phyloP scores from a whole-genome alignment of 1,140 invertebrate species.

The Riptortus pedestris region DNA sequence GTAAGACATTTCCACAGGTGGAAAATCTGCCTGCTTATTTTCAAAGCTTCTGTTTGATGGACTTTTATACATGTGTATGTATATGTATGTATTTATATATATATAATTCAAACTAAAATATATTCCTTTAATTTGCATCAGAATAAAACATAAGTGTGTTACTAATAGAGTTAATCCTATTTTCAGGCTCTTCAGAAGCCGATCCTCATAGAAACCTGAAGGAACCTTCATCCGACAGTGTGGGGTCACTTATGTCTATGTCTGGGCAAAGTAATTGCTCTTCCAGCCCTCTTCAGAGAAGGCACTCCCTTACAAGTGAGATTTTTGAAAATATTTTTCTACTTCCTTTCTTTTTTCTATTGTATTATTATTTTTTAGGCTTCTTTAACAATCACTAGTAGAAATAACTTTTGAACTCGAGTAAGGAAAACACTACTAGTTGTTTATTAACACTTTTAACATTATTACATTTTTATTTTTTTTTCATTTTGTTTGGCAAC shows the following conservation, averaged over 20 bases:
- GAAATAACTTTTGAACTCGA: background rate
- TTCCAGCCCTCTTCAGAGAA: constrained; percentile 61
- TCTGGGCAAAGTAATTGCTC: constrained; percentile 65
- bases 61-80: too few species aligned
- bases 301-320: constrained; percentile 72
- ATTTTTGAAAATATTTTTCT: constrained; percentile 23
- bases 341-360: background rate
- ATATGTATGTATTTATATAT: too few species aligned
- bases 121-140: too few species aligned
- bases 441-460: too few species aligned
- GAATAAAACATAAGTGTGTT: too few species aligned
- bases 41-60: too few species aligned
- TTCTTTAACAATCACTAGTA: constrained; percentile 20
- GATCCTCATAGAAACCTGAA: constrained; percentile 36
- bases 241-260: constrained; percentile 66
- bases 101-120: too few species aligned
- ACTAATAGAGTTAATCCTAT: too few species aligned
- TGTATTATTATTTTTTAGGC: constrained; percentile 12
- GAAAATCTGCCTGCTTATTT: too few species aligned
- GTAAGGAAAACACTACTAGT: too few species aligned
- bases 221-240: constrained; percentile 52
- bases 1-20: too few species aligned
- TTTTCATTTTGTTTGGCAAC: constrained; percentile 7
- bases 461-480: constrained; percentile 21
- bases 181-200: constrained; percentile 43